Percentiles rank a stretch among this genome's conserved stretches.
Evolutionary conservation across 1,140 invertebrate species (phyloP).

Genomic region (Scaptomyza graminum): DNA sequence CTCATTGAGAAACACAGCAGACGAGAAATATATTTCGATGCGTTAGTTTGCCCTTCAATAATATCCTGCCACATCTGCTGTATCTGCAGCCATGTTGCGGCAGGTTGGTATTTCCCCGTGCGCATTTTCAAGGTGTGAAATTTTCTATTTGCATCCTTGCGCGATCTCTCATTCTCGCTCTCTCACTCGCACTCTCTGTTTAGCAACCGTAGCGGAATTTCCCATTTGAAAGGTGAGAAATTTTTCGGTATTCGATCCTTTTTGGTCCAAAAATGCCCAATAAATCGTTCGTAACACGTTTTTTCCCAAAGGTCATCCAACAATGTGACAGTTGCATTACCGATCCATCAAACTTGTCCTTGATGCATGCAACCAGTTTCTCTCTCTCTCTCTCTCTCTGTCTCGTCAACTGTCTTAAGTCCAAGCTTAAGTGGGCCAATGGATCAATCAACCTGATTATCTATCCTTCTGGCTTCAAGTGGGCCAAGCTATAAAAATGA

Average conservation of each 20-base stretch:
- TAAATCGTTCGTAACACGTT: conserved; percentile 53
- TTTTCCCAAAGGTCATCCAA: conserved; percentile 73
- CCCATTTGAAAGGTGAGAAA: conserved; percentile 77
- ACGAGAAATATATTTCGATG: background rate
- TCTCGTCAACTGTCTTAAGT: no score
- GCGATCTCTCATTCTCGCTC: no score
- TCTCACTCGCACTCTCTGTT: background rate
- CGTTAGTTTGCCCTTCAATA: no score
- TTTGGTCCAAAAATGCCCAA: conserved; percentile 16
- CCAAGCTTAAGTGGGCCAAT: conserved; percentile 44
- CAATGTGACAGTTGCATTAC: conserved; percentile 46
- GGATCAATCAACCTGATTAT: conserved; percentile 39
- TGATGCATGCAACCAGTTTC: conserved; percentile 28
- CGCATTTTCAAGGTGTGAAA: conserved; percentile 66
- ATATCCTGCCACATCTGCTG: background rate
- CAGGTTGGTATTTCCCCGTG: conserved; percentile 48
- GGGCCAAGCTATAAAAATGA: no score
- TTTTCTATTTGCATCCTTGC: conserved; percentile 76
- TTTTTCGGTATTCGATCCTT: conserved; percentile 31
- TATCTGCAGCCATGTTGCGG: background rate
- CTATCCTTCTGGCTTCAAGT: no score
- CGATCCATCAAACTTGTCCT: conserved; percentile 48
- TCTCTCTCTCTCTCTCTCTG: no score
- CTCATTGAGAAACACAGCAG: conserved; percentile 36
- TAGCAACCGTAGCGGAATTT: conserved; percentile 51